Evolutionary conservation across 2,888 invertebrate species (phyloP), one percentile per base, ranked within the genome.

Genomic region (Thelaira solivaga): DNA sequence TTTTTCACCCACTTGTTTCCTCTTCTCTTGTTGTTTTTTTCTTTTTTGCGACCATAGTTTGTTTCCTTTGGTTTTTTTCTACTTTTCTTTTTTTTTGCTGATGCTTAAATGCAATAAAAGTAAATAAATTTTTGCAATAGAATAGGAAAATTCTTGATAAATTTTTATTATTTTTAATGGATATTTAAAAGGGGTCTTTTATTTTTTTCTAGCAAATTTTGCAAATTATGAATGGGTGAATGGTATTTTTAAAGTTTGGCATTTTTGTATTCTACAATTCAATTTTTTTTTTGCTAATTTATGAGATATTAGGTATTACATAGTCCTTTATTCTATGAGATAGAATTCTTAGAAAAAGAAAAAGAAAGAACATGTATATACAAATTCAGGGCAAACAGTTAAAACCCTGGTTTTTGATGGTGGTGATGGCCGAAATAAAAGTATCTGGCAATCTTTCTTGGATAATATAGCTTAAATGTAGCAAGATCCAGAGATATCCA

Each of bases 91-190:
- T 16, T 41, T 64, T 16, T 3, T 43, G 3, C 16, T 34, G 11
- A 49, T 41, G 34, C 22, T 34, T 11, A 13, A 29, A 6, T 24
- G 78, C 61, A 47, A 74, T 78, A 74, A 73, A 78, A 78, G 74
- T 61, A 78, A 71, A 78, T 78, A 69, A 51, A 64, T 47, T 69
- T 69, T 69, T 16, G n/a, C 65, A 69, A 41, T 69, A 72, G 61
- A 72, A 55, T 61, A 69, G 51, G 47, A 49, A 71, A 51, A 18
- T 69, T 41, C 64, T 69, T 45, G 55, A 62, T 47, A 61, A 62
- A 24, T 49, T 49, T 29, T 29, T 11, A 20, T 22, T 39, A 20
- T 22, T 34, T 18, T 26, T 8, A 22, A 22, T 10, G 16, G 20
- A 2, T 10, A 29, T 4, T 36, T 43, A 71, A 34, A 61, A 6